Base-by-base conservation (phyloP, 30 jellyfish, hydroid and myxozoan species). In the Mastigias papua region DNA sequence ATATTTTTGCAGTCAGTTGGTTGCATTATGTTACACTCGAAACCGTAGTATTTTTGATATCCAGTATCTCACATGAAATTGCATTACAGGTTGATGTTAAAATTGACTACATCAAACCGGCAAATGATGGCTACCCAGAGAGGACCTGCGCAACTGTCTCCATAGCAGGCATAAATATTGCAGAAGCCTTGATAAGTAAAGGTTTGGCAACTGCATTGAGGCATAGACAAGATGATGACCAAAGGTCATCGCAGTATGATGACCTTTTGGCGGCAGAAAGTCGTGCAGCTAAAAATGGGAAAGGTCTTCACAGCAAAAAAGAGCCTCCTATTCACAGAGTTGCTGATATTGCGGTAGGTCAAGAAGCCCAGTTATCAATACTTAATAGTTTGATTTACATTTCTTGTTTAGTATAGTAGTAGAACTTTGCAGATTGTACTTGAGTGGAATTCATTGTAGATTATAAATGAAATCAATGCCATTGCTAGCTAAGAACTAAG, bases 111-210 rank as follows among this genome's bases (percentile, higher is more conserved):
- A 65, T 93, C 60, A 93, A 93, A 67, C 98, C 98, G 26, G 95
- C 98, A 9, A 89, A 86, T 37, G 98, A 93, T 68, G 98, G 98
- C 25, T 93, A 64, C 81, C 98, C 98, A 1, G 97, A 93, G 76
- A 74, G 98, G 46, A 82, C 91, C 8, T 93, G 98, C 73, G 98
- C 97, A 1, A 93, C 98, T 20, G 98, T 93, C 3, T 80, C 94
- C 25, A 77, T 93, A 27, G 94, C 93, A 28, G 98, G 90, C 34
- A 88, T 93, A 78, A 93, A 93, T 50, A 83, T 93, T 33, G 98
- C 98, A 0, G 98, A 93, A 75, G 97, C 97, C n/a, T 69, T 93
- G 80, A 86, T 93, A 89, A 93, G 98, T 95, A 93, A 93, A 76
- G 98, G 98, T n/a, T 32, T 93, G 6, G 97, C 98, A 7, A 89